Evolutionary conservation across 2,113 vertebrate species (phyloP).

Genomic region (Turnix velox): DNA sequence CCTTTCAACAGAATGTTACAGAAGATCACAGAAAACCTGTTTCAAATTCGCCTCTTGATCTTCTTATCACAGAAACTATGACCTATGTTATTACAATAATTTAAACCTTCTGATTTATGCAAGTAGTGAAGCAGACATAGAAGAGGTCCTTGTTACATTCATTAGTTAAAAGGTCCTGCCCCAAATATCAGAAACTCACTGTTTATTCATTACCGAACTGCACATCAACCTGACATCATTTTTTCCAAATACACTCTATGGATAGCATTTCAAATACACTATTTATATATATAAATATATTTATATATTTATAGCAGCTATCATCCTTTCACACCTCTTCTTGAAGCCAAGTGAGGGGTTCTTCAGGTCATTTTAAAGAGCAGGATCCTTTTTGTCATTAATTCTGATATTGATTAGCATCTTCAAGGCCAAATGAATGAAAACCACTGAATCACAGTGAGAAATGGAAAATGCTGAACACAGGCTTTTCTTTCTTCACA

Average conservation of each 20-base stretch:
- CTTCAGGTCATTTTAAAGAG: neutral
- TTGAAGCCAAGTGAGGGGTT: neutral
- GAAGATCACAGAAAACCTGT: neutral
- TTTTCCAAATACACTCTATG: too few relatives aligned
- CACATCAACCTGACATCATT: neutral
- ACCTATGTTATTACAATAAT: neutral
- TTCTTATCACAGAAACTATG: neutral
- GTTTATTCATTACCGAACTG: neutral
- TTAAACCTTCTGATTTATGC: neutral
- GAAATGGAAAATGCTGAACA: neutral
- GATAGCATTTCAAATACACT: too few relatives aligned
- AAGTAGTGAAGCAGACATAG: neutral
- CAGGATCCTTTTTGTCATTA: neutral
- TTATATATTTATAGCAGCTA: neutral
- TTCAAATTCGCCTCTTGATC: neutral
- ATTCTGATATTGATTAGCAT: neutral
- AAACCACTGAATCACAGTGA: neutral
- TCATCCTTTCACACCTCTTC: neutral
- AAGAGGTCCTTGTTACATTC: neutral
- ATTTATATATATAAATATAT: too few relatives aligned
- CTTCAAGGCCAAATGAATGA: neutral
- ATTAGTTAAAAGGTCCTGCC: fast-evolving
- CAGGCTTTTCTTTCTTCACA: neutral
- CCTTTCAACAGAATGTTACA: neutral
- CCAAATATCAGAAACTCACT: neutral